Percentiles rank a stretch among this genome's conserved stretches.
phyloP scores from a whole-genome alignment of 2,797 vertebrate genomes.

The Siniperca obscura region DNA sequence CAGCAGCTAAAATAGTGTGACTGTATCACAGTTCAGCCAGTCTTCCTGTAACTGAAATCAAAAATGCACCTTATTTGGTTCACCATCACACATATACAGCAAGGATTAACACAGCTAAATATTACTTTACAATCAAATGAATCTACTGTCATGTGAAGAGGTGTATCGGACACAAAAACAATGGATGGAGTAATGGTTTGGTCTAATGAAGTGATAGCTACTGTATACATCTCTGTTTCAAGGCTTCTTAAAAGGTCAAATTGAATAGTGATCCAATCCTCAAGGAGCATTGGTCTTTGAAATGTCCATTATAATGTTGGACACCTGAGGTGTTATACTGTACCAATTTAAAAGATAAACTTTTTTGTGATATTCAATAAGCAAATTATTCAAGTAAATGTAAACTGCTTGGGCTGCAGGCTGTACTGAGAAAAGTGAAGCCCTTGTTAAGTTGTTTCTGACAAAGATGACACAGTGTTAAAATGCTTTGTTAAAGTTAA shows the following conservation, averaged over 20 bases:
- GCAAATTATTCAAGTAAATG: constrained; percentile 10
- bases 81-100: constrained; percentile 35
- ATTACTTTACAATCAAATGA: constrained; percentile 21
- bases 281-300: constrained; percentile 26
- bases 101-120: constrained; percentile 32
- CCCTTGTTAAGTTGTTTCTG: constrained; percentile 53
- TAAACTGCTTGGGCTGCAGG: constrained; percentile 37
- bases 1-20: constrained; percentile 27
- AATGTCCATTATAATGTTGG: constrained; percentile 26
- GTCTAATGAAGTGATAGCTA: constrained; percentile 76
- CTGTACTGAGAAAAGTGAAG: constrained; percentile 36
- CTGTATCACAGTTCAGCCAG: constrained; percentile 42
- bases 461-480: constrained; percentile 80
- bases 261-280: constrained; percentile 25
- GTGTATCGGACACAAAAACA: constrained; percentile 55
- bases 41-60: constrained; percentile 42
- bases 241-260: constrained; percentile 50
- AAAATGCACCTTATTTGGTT: constrained; percentile 39
- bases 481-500: constrained; percentile 64
- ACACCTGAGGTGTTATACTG: constrained; percentile 18
- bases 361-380: background rate
- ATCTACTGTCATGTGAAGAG: constrained; percentile 30
- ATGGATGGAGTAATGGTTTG: constrained; percentile 66
- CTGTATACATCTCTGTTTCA: constrained; percentile 86
- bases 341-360: constrained; percentile 9